Evolutionary conservation across 2,888 invertebrate genomes (phyloP).

Genomic region (Macaria notata): DNA sequence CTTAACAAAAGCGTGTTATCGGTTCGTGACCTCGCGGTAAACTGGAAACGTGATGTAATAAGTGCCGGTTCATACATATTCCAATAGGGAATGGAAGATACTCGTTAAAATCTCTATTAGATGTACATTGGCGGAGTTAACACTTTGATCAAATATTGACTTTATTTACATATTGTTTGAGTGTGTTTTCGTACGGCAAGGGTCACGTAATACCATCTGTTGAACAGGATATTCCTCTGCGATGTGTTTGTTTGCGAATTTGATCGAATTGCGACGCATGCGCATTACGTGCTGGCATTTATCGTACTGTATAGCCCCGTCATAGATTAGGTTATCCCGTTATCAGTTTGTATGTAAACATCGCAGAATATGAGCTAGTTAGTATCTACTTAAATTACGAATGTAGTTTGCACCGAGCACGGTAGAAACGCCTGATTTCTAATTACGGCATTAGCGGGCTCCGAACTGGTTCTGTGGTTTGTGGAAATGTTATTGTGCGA

Average conservation of each 20-base stretch:
- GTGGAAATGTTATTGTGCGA: slow-evolving; percentile 19
- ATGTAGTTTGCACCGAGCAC: not conserved
- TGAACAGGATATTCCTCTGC: slow-evolving; percentile 25
- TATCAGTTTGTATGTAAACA: not conserved
- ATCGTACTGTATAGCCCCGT: not conserved
- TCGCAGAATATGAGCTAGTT: not conserved
- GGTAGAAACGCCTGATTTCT: slow-evolving; percentile 44
- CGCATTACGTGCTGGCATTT: slow-evolving; percentile 46
- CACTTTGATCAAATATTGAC: slow-evolving; percentile 15
- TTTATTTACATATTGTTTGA: slow-evolving; percentile 3
- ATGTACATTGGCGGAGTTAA: not conserved
- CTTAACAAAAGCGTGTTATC: slow-evolving; percentile 44
- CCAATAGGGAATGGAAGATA: slow-evolving; percentile 3
- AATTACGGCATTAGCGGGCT: slow-evolving; percentile 40
- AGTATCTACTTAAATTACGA: not conserved
- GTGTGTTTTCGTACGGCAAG: slow-evolving; percentile 18
- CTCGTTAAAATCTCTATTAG: slow-evolving; percentile 16
- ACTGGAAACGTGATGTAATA: slow-evolving; percentile 49
- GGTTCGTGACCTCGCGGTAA: slow-evolving; percentile 39
- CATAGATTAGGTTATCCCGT: slow-evolving; percentile 1
- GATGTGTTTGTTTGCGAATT: slow-evolving; percentile 40
- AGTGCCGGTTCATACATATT: slow-evolving; percentile 25
- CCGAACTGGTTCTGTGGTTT: slow-evolving; percentile 33
- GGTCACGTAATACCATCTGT: slow-evolving; percentile 29
- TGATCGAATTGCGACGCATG: slow-evolving; percentile 46